These are phyloP conservation scores for Okamejei kenojei DNA, from an alignment of 2,797 vertebrate species.

Conservation along the genomic window DNA sequence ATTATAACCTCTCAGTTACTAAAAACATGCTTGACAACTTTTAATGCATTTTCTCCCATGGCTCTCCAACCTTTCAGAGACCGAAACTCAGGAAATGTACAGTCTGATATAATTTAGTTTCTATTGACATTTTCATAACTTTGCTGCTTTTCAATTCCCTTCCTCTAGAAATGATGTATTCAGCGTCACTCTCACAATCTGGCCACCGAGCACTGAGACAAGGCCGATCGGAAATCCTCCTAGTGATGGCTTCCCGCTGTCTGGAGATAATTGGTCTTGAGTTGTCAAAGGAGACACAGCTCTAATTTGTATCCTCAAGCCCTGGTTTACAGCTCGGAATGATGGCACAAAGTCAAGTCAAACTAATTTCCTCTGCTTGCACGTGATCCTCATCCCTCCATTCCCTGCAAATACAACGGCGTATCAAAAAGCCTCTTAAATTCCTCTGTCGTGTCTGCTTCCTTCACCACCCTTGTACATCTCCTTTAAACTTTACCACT, in stretches of 20 bases:
- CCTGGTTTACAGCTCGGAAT: neutral
- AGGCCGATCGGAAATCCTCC: neutral
- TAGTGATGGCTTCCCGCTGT: neutral
- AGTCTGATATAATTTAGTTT: neutral
- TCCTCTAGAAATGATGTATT: neutral
- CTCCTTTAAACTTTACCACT: no score
- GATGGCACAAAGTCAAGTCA: neutral
- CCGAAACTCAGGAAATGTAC: neutral
- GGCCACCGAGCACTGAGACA: neutral
- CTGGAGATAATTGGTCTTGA: neutral
- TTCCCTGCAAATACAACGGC: no score
- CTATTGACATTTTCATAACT: neutral
- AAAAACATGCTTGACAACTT: neutral
- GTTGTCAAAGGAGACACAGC: neutral
- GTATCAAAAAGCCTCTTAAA: no score
- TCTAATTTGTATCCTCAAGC: neutral
- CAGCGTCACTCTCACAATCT: neutral
- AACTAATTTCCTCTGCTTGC: no score
- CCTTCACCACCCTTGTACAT: no score
- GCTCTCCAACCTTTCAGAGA: neutral
- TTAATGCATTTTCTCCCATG: neutral
- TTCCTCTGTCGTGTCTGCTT: no score
- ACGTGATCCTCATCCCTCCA: no score
- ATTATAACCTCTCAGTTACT: neutral
- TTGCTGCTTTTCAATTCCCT: neutral